Evolutionary conservation across 2,113 vertebrate species (phyloP), one percentile per base, ranked within the genome.

Genomic region (Platysternon megacephalum): DNA sequence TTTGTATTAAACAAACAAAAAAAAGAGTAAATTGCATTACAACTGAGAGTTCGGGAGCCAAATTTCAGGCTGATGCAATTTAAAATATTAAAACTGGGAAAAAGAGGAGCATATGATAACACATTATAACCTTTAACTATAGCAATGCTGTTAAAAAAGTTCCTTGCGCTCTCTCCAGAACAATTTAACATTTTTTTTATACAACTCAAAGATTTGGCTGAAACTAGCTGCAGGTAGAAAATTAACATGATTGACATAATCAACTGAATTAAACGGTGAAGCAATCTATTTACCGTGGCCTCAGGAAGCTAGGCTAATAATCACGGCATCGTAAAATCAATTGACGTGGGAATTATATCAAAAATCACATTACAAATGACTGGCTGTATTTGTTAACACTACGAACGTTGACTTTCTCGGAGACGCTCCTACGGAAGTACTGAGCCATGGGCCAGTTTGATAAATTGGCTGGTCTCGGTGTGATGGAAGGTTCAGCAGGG

Each of bases 71-170:
- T 0, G 65, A 79, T 35, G 24, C 19, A 79, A 52, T 52, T 86
- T 79, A 5, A 2, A 2, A 74, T 82, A n/a, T 56, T 79, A 46
- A 55, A 51, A 56, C 10, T 52, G n/a, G 13, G 61, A 81, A 49
- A 46, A 8, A 74, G 48, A 35, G 55, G 39, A 7, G 35, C 72
- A 55, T 9, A n/a, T 1, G 3, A 39, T 3, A 80, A 32, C 84
- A 21, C 1, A 2, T 22, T 56, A 44, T 0, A 2, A 56, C 3
- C 0, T 0, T 46, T 22, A 29, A 28, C 44, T 0, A 3, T 11
- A 29, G 39, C 16, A 44, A 28, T 7, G 44, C 51, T 88, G 28
- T 6, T 74, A 65, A 61, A 90, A 51, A 52, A 44, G 35, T 6
- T 76, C 12, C 46, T 74, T 1, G 0, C 24, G 32, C 5, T 5